Evolutionary conservation across 23 tunicate species (phyloP).

Genomic region (Phallusia fumigata): DNA sequence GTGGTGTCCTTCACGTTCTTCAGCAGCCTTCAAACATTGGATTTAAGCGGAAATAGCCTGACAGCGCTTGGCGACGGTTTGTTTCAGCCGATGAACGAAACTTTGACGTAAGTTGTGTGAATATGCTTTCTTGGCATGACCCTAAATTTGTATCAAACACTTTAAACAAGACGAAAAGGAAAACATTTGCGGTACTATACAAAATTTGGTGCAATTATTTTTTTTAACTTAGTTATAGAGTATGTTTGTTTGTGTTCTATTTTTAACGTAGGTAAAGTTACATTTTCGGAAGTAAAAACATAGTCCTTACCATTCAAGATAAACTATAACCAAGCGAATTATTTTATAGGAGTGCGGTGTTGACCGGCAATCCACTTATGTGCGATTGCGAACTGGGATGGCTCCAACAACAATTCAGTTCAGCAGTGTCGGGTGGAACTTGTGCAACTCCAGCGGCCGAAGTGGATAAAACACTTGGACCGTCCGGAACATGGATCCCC

Average conservation of each 20-base stretch:
- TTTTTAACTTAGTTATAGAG: not conserved
- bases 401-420: constrained; percentile 43
- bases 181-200: too few relatives aligned
- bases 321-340: not conserved
- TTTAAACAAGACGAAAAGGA: too few relatives aligned
- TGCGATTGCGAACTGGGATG: constrained; percentile 82
- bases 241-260: not conserved
- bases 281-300: too few relatives aligned
- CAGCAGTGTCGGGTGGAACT: constrained; percentile 45
- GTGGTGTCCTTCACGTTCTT: constrained; percentile 44
- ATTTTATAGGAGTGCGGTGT: constrained; percentile 22
- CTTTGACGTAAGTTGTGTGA: constrained; percentile 59
- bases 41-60: constrained; percentile 41
- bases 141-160: not conserved
- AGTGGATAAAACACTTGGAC: constrained; percentile 43
- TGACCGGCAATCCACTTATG: constrained; percentile 42
- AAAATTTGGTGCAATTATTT: not conserved
- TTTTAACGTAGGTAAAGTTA: not conserved
- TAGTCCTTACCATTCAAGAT: not conserved
- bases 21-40: constrained; percentile 47
- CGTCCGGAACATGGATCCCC: constrained; percentile 47
- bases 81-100: constrained; percentile 18
- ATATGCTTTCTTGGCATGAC: not conserved
- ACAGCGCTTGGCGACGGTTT: constrained; percentile 39
- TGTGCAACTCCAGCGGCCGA: constrained; percentile 53